These are phyloP conservation scores for Myiothlypis coronata DNA, from an alignment of 2,797 vertebrate genomes.

Conservation along the genomic window DNA sequence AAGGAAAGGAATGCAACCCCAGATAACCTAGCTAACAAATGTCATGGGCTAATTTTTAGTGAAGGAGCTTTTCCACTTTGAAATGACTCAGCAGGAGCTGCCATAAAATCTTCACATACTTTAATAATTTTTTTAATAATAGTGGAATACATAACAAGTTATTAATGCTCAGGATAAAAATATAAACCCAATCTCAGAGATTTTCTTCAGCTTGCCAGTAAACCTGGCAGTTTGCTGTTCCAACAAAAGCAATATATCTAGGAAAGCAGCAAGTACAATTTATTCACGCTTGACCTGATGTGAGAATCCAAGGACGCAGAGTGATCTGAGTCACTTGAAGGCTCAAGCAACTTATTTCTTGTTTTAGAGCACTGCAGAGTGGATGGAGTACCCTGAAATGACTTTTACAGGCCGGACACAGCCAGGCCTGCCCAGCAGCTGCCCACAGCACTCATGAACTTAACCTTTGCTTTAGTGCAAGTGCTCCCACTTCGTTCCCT, in stretches of 20 bases:
- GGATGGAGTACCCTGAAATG: not conserved
- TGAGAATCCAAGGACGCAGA: not conserved
- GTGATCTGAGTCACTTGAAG: not conserved
- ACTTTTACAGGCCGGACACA: not conserved
- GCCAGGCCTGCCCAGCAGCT: not conserved
- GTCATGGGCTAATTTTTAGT: not conserved
- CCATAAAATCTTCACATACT: not conserved
- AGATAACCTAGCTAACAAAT: not conserved
- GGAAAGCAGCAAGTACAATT: not conserved
- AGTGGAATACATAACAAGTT: not conserved
- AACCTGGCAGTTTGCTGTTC: not conserved
- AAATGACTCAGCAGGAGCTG: conserved; percentile 8
- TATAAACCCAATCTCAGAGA: not conserved
- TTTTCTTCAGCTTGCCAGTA: conserved; percentile 1
- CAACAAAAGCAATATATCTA: not conserved
- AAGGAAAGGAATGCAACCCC: not conserved
- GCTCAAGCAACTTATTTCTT: not conserved
- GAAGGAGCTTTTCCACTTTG: not conserved
- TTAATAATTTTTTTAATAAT: not conserved
- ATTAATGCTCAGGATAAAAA: not conserved
- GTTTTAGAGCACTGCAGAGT: not conserved
- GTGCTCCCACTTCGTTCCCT: not conserved
- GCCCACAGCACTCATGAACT: rapidly evolving
- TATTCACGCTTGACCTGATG: not conserved
- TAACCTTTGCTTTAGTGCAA: rapidly evolving